Evolutionary conservation across 1,140 invertebrate genomes (phyloP), one percentile per base, ranked within the genome.

Genomic region (Diabrotica undecimpunctata): DNA sequence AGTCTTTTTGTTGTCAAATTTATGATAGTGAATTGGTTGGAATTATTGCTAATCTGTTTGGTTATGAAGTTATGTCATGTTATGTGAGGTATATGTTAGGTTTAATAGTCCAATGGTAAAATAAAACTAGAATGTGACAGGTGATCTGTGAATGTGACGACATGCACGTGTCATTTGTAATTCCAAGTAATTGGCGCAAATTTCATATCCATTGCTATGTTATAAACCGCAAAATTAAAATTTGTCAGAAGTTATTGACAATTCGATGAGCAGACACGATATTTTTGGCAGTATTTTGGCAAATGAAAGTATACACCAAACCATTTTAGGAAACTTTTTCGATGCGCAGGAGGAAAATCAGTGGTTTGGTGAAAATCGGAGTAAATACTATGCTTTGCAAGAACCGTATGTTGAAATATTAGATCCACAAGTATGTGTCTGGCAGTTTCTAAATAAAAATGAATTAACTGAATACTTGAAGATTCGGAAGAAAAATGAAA

Each of bases 361-460:
- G 12, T n/a, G 12, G 38, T 39, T 12, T 9, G 41, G 35, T 25
- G 25, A 52, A 10, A 10, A 55, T 25, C 12, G 9, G 3, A 52
- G 59, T 54, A 65, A 66, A 54, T 66, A 64, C 55, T 61, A 39
- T 9, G 70, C 63, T 7, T 67, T 65, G 12, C 55, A 66, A 53
- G 54, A 61, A 61, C 50, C 62, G 8, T 46, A n/a, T 10, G 12
- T 52, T 11, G 39, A 38, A 14, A 25, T 64, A 6, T 55, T 37
- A 13, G 61, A 66, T 46, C 67, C 73, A 37, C 61, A 61, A 57
- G 58, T 73, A 46, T 69, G 70, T 11, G 57, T 70, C 5, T 73
- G 71, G 70, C 67, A 69, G 6, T 77, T 71, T 67, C 62, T 76
- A 61, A 58, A 60, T 25, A 62, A 76, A 54, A 38, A 64, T 25